These are phyloP conservation scores for Drosophila basisetae DNA, from an alignment of 2,888 invertebrate genomes.

Conservation along the genomic window DNA sequence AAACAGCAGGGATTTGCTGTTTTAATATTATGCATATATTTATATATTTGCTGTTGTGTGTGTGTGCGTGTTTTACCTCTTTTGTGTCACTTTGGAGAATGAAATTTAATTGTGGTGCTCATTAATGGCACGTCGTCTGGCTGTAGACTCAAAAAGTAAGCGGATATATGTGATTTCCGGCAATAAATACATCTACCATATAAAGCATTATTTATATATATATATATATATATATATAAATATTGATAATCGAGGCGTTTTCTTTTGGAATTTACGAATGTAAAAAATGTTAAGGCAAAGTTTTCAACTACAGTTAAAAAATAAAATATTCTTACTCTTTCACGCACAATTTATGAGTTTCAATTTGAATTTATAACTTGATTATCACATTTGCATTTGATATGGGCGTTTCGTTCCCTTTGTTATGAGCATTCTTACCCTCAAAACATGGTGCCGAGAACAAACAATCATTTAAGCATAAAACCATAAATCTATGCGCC, in stretches of 20 bases:
- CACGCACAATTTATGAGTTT: conserved; percentile 60
- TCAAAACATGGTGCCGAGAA: conserved; percentile 10
- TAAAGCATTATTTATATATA: conserved; percentile 15
- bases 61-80: conserved; percentile 31
- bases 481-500: conserved; percentile 68
- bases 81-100: conserved; percentile 64
- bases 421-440: conserved; percentile 19
- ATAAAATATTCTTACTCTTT: conserved; percentile 23
- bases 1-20: conserved; percentile 45
- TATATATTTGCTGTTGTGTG: conserved; percentile 16
- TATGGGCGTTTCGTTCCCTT: conserved; percentile 15
- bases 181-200: conserved; percentile 60
- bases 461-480: conserved; percentile 70
- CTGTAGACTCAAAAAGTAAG: conserved; percentile 32
- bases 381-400: conserved; percentile 66
- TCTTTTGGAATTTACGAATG: conserved; percentile 1
- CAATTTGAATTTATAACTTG: conserved; percentile 70
- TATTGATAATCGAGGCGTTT: conserved; percentile 29
- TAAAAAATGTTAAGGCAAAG: conserved; percentile 3
- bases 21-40: conserved; percentile 64
- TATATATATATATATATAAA: conserved; percentile 17
- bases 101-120: conserved; percentile 74
- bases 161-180: conserved; percentile 78
- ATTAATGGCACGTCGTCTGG: conserved; percentile 63
- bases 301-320: conserved; percentile 9